These are phyloP conservation scores for Drosophila sordidapex DNA, from an alignment of 2,888 invertebrate genomes.

Conservation along the genomic window DNA sequence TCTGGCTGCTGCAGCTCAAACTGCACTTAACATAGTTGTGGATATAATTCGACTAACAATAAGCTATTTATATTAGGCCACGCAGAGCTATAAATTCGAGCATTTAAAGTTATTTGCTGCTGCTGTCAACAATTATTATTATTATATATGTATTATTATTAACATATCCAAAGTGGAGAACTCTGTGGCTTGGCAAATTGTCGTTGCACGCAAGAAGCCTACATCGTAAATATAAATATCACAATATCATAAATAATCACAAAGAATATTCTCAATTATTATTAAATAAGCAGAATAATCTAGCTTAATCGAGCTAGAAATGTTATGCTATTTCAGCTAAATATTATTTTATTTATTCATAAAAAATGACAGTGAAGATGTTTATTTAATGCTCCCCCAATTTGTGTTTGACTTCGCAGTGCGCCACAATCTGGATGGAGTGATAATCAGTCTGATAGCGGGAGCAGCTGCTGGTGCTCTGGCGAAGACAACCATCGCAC, in stretches of 20 bases:
- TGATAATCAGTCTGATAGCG: conserved; percentile 93
- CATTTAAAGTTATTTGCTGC: neutral
- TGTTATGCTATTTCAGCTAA: too few relatives aligned
- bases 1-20: neutral
- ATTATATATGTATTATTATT: neutral
- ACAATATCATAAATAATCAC: too few relatives aligned
- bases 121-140: neutral
- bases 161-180: too few relatives aligned
- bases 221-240: too few relatives aligned
- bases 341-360: too few relatives aligned
- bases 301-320: neutral
- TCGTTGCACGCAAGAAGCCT: too few relatives aligned
- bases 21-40: neutral
- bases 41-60: neutral
- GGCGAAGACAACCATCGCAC: conserved; percentile 98
- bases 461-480: conserved; percentile 97
- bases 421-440: conserved; percentile 87
- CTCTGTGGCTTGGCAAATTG: too few relatives aligned
- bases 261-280: neutral
- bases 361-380: too few relatives aligned
- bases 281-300: neutral
- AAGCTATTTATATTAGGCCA: neutral
- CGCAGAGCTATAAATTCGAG: neutral
- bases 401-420: conserved; percentile 40
- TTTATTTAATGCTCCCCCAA: neutral